Conservation (phyloP, 64 coral and sea anemone genomes). For the Montipora efflorescens region DNA sequence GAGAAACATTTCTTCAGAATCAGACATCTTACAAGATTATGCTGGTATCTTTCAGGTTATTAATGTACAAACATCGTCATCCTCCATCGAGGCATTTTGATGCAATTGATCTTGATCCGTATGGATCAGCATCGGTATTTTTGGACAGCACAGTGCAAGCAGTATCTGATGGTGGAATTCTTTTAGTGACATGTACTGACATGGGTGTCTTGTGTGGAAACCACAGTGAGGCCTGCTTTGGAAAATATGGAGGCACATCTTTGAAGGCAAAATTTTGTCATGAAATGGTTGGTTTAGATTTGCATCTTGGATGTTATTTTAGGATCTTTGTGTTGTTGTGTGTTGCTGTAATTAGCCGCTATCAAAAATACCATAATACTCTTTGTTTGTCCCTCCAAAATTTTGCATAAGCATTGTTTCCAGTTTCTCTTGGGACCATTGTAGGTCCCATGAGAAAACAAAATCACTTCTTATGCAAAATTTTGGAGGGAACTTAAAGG, state of each 20-base stretch:
- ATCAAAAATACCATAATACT: too few relatives aligned
- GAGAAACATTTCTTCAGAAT: too few relatives aligned
- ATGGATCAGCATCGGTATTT: constrained; percentile 94
- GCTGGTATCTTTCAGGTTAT: constrained; percentile 55
- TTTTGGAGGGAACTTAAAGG: too few relatives aligned
- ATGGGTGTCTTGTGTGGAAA: constrained; percentile 99
- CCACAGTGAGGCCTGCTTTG: constrained; percentile 98
- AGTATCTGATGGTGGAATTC: constrained; percentile 91
- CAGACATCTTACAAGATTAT: not conserved
- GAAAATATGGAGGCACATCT: constrained; percentile 98
- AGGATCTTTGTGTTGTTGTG: too few relatives aligned
- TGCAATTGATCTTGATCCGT: constrained; percentile 98
- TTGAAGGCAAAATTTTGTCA: constrained; percentile 98
- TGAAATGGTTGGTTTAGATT: constrained; percentile 86
- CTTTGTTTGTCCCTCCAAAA: too few relatives aligned
- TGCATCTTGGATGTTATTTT: not conserved
- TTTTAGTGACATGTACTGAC: constrained; percentile 95
- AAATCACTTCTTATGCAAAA: too few relatives aligned
- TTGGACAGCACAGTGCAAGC: constrained; percentile 94
- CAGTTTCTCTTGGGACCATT: too few relatives aligned
- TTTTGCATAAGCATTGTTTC: too few relatives aligned
- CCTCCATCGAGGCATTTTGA: constrained; percentile 79
- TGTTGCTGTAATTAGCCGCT: not conserved
- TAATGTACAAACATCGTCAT: constrained; percentile 90
- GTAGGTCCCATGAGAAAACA: too few relatives aligned